Conservation (phyloP, 1,140 invertebrate genomes). For the Bombyx mori region DNA sequence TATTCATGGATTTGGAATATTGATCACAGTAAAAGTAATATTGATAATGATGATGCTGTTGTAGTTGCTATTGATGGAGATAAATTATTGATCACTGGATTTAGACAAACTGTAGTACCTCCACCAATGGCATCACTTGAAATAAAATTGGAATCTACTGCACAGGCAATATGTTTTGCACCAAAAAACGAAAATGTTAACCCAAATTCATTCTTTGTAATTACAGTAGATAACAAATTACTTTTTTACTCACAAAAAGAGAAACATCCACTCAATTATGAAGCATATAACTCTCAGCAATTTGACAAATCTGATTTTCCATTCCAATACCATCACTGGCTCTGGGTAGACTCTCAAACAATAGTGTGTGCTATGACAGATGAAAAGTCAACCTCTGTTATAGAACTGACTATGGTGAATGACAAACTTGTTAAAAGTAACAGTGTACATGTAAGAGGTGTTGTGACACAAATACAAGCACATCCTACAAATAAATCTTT, state of each 20-base stretch:
- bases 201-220: slow-evolving; percentile 62
- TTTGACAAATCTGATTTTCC: slow-evolving; percentile 37
- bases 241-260: slow-evolving; percentile 41
- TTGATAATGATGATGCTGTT: slow-evolving; percentile 69
- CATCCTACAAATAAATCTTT: slow-evolving; percentile 28
- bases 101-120: slow-evolving; percentile 81
- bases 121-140: slow-evolving; percentile 85
- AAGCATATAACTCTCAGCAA: slow-evolving; percentile 24
- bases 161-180: slow-evolving; percentile 76
- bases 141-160: slow-evolving; percentile 69
- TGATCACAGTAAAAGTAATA: slow-evolving; percentile 70
- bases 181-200: slow-evolving; percentile 38
- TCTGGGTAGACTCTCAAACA: slow-evolving; percentile 37
- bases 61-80: slow-evolving; percentile 87
- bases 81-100: slow-evolving; percentile 80
- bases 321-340: slow-evolving; percentile 53
- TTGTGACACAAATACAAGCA: slow-evolving; percentile 30
- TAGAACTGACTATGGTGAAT: slow-evolving; percentile 37
- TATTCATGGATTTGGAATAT: slow-evolving; percentile 77
- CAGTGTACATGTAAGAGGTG: slow-evolving; percentile 26
- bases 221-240: slow-evolving; percentile 34
- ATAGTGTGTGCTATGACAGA: slow-evolving; percentile 32
- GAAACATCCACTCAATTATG: slow-evolving; percentile 46
- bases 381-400: slow-evolving; percentile 28
- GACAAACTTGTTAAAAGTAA: slow-evolving; percentile 24